Base-by-base conservation (phyloP, 2,797 vertebrate species). In the Gastrophryne carolinensis region DNA sequence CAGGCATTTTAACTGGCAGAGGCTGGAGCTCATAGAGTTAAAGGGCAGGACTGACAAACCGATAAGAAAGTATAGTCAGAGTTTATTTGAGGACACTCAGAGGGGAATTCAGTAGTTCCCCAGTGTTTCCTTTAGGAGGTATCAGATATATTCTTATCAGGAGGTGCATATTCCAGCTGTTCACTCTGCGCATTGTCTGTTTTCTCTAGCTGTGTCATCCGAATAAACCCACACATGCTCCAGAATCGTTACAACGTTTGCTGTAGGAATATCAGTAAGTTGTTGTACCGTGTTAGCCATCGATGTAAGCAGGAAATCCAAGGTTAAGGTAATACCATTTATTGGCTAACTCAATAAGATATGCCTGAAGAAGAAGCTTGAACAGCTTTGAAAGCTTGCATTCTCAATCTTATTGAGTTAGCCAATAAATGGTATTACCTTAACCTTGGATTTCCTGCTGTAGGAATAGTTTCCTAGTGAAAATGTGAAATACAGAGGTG, bases 91-190 rank as follows among this genome's bases (percentile, higher is more conserved):
- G 15, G 23, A 60, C 19, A 49, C n/a, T n/a, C 19, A 12, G 30
- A 19, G 2, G 15, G 34, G n/a, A n/a, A 29, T 41, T 52, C 17
- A 47, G 47, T 53, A 34, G 41, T 17, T 19, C 52, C 41, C 10
- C 9, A 17, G 35, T 12, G 30, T 21, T 58, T 58, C 37, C 17
- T 58, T 26, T 34, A 19, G 37, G n/a, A 26, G 37, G 17, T 63
- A 29, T 23, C 12, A 30, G 56, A 56, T 52, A 56, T 35, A 41
- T 49, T 37, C 69, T 61, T 72, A 72, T 72, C 69, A 37, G 34
- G n/a, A 29, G 3, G 41, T 30, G 1, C 29, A 61, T 49, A 19
- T n/a, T 8, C 39, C 56, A 70, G 35, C 53, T 47, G 67, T 58
- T 30, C 23, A 30, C n/a, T 12, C 13, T 49, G 50, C 11, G 12